Evolutionary conservation across 2,797 vertebrate genomes (phyloP).

Genomic region (Hypotaenidia philippensis): DNA sequence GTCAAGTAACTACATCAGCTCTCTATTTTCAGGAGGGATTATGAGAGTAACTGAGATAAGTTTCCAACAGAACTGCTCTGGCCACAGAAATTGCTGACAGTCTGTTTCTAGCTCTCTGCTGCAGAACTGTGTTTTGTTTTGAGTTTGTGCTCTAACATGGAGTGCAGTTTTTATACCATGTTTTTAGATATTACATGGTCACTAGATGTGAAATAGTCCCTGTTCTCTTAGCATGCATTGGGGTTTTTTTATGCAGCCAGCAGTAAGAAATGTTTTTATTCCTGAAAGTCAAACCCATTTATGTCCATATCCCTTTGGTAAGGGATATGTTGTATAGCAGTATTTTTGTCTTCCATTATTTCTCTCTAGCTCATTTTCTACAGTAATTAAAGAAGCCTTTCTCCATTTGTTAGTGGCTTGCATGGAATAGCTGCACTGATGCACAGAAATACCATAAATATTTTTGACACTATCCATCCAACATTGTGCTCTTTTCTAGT

Average conservation of each 20-base stretch:
- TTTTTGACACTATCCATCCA: neutral
- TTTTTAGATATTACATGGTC: neutral
- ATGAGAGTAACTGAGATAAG: neutral
- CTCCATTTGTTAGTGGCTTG: neutral
- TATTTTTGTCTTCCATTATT: neutral
- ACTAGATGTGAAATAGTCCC: neutral
- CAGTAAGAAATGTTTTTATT: neutral
- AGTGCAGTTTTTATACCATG: neutral
- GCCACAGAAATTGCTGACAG: neutral
- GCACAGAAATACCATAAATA: neutral
- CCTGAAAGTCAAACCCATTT: neutral
- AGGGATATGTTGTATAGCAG: neutral
- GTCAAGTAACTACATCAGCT: neutral
- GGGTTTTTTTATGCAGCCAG: neutral
- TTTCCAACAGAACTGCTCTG: neutral
- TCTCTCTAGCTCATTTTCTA: neutral
- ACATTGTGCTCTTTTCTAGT: neutral
- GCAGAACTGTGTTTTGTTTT: neutral
- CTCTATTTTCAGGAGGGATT: neutral
- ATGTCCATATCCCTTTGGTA: neutral
- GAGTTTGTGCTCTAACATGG: neutral
- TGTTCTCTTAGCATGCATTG: neutral
- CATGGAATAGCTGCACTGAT: neutral
- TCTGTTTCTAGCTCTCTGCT: neutral
- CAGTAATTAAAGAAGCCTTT: neutral